phyloP scores from a whole-genome alignment of 2,888 invertebrate genomes.

The Volucella zonaria region DNA sequence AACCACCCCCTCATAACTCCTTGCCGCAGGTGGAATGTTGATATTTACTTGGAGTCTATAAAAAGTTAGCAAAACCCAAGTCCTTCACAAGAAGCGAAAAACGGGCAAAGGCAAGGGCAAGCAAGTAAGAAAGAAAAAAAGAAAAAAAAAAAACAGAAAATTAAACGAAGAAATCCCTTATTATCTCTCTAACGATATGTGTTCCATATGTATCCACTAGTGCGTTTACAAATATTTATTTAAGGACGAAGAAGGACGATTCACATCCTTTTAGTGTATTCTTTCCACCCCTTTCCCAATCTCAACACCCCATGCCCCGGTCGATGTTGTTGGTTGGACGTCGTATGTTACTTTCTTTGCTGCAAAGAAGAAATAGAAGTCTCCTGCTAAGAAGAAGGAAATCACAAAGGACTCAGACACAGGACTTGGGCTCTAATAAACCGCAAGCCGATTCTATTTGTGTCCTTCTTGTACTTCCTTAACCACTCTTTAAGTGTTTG shows the following conservation, averaged over 20 bases:
- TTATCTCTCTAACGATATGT: slow-evolving; percentile 74
- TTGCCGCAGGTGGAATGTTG: slow-evolving; percentile 74
- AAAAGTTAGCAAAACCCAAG: slow-evolving; percentile 69
- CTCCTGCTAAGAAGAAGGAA: slow-evolving; percentile 12
- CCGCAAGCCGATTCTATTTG: slow-evolving; percentile 75
- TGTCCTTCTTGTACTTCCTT: slow-evolving; percentile 73
- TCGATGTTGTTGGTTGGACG: slow-evolving; percentile 42
- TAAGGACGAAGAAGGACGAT: slow-evolving; percentile 69
- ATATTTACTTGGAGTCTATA: slow-evolving; percentile 74
- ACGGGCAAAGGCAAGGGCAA: slow-evolving; percentile 27
- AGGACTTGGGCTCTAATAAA: slow-evolving; percentile 74
- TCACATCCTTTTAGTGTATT: slow-evolving; percentile 52
- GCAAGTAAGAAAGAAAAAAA: slow-evolving; percentile 28
- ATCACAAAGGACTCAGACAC: slow-evolving; percentile 73
- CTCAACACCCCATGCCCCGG: slow-evolving; percentile 15
- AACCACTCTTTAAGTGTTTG: slow-evolving; percentile 76
- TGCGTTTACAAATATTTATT: slow-evolving; percentile 74
- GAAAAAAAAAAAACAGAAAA: slow-evolving; percentile 38
- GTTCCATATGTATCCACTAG: slow-evolving; percentile 70
- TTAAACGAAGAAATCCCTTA: slow-evolving; percentile 74
- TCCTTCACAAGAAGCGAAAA: slow-evolving; percentile 51
- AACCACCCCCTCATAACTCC: slow-evolving; percentile 62
- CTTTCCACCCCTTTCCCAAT: background rate
- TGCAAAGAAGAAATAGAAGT: background rate
- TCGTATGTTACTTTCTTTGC: slow-evolving; percentile 57